Conservation (phyloP, 2,888 invertebrate species). For the Mesoligia furuncula region DNA sequence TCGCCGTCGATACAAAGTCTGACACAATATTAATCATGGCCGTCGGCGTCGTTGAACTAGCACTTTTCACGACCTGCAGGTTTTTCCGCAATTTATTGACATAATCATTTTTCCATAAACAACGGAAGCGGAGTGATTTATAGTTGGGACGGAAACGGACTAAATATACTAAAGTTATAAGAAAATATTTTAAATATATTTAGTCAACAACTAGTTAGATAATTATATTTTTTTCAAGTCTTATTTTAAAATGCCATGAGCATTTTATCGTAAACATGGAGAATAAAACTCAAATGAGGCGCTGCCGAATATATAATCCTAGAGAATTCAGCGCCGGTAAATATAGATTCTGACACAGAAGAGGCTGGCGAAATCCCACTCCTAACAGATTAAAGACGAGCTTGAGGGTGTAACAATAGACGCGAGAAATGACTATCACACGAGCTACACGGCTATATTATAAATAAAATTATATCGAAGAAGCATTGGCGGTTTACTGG, state of each 20-base stretch:
- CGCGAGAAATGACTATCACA: conserved; percentile 11
- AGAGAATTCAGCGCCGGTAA: conserved; percentile 14
- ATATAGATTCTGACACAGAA: conserved; percentile 13
- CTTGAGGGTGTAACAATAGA: conserved; percentile 37
- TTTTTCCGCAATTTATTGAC: conserved; percentile 57
- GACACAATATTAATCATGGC: conserved; percentile 64
- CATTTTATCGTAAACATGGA: background rate
- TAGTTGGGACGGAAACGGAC: conserved; percentile 48
- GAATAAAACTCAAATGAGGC: background rate
- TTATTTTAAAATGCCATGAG: conserved; percentile 1
- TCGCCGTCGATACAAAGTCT: conserved; percentile 53
- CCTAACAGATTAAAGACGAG: conserved; percentile 56
- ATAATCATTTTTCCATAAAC: conserved; percentile 61
- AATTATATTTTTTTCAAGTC: background rate
- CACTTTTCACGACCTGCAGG: conserved; percentile 54
- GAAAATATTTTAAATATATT: background rate
- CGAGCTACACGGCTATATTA: conserved; percentile 6
- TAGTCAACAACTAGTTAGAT: background rate
- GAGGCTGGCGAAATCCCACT: conserved; percentile 48
- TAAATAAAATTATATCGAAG: conserved; percentile 6
- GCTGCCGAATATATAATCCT: background rate
- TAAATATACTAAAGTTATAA: conserved; percentile 30
- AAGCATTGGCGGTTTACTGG: background rate
- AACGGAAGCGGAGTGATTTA: conserved; percentile 64
- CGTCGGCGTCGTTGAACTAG: conserved; percentile 42